These are phyloP conservation scores for Monochamus saltuarius DNA, from an alignment of 1,140 invertebrate genomes.

Conservation along the genomic window DNA sequence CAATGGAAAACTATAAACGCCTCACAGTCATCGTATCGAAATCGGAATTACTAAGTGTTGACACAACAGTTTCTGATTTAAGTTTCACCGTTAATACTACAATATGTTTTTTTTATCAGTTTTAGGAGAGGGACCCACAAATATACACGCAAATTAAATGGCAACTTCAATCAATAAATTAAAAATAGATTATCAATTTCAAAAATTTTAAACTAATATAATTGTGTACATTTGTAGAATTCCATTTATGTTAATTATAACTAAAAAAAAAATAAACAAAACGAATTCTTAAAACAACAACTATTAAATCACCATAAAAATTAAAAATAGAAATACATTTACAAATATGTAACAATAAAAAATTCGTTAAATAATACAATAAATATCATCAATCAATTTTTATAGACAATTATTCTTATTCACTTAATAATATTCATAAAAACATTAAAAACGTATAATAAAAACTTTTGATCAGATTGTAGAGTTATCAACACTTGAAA, in stretches of 20 bases:
- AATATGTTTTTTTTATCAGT: not conserved
- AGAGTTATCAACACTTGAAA: constrained; percentile 25
- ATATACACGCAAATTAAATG: constrained; percentile 14
- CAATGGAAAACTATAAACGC: constrained; percentile 36
- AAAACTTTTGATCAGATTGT: constrained; percentile 20
- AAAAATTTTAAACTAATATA: constrained; percentile 13
- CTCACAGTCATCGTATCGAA: constrained; percentile 25
- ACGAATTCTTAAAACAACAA: constrained; percentile 41
- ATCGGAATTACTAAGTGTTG: constrained; percentile 28
- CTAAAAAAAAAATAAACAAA: constrained; percentile 35
- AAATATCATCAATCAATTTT: constrained; percentile 36
- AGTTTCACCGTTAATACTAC: not conserved
- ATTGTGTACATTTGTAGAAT: constrained; percentile 40
- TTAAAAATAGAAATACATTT: constrained; percentile 41
- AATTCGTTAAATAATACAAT: constrained; percentile 42
- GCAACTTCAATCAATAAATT: constrained; percentile 7
- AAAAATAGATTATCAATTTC: not conserved
- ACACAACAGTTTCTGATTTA: constrained; percentile 25
- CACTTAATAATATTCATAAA: constrained; percentile 18
- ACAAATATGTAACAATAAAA: constrained; percentile 42
- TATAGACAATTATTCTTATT: constrained; percentile 22
- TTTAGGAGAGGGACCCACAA: constrained; percentile 11
- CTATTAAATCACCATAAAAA: constrained; percentile 41
- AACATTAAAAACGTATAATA: constrained; percentile 26
- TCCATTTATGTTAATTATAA: constrained; percentile 18